Conservation (phyloP, 2,888 invertebrate genomes). For the Mythimna albipuncta region DNA sequence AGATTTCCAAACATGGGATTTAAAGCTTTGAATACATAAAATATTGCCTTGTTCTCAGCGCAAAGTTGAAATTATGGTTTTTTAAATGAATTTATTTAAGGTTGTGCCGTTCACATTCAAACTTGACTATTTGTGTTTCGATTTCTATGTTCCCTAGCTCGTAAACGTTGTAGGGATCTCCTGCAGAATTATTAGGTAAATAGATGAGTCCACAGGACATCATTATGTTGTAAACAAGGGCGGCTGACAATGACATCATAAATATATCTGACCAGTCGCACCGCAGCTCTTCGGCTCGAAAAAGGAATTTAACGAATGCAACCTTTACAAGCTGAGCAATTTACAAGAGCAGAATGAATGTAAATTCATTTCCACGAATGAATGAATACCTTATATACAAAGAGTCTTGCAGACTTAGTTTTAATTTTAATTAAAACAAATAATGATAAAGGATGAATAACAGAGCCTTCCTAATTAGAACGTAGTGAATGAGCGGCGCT, state of each 20-base stretch:
- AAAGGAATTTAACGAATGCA: conserved; percentile 27
- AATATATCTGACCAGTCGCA: conserved; percentile 32
- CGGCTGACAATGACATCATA: conserved; percentile 57
- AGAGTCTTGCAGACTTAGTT: neutral
- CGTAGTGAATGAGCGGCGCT: conserved; percentile 38
- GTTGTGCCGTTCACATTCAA: conserved; percentile 55
- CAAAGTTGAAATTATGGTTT: conserved; percentile 4
- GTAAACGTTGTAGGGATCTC: conserved; percentile 44
- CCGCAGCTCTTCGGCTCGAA: conserved; percentile 13
- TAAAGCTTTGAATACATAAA: conserved; percentile 31
- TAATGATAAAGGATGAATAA: conserved; percentile 23
- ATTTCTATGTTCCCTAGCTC: conserved; percentile 50
- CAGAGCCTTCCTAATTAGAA: conserved; percentile 36
- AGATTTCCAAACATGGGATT: conserved; percentile 38
- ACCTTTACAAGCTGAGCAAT: neutral
- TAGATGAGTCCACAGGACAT: conserved; percentile 34
- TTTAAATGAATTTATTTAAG: conserved; percentile 24
- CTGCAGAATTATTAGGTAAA: conserved; percentile 41
- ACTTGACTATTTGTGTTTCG: conserved; percentile 64
- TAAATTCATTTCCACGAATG: conserved; percentile 26
- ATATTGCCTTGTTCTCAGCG: conserved; percentile 10
- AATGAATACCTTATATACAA: conserved; percentile 10
- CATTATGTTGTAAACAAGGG: conserved; percentile 40
- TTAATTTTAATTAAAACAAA: conserved; percentile 34
- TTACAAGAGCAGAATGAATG: conserved; percentile 11